Evolutionary conservation across 2,113 vertebrate genomes (phyloP).

Genomic region (Atlantisia rogersi): DNA sequence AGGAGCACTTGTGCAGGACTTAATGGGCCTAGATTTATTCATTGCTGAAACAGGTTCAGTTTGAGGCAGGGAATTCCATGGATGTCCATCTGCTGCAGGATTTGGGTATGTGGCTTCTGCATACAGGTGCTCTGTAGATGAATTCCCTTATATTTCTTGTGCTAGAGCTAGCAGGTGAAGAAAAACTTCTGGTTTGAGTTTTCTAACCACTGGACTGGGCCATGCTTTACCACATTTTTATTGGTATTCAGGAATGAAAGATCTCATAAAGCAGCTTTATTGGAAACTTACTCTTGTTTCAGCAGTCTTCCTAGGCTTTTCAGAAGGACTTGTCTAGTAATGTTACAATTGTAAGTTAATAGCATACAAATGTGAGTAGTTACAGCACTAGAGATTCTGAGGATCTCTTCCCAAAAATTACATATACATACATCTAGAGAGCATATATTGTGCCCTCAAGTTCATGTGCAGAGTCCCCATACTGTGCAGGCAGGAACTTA

Average conservation of each 20-base stretch:
- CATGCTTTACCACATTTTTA: not conserved
- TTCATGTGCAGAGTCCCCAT: not conserved
- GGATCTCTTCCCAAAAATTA: not conserved
- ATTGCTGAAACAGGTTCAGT: not conserved
- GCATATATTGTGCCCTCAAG: not conserved
- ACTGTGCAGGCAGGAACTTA: not conserved
- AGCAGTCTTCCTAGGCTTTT: not conserved
- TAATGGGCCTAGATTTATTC: not conserved
- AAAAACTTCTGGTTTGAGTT: not conserved
- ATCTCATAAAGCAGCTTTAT: not conserved
- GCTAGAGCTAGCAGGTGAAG: not conserved
- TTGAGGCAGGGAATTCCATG: not conserved
- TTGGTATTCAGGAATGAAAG: not conserved
- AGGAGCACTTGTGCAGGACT: not conserved
- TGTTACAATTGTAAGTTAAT: not conserved
- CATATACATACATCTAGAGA: fast-evolving
- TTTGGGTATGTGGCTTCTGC: not conserved
- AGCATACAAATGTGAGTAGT: not conserved
- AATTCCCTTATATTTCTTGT: not conserved
- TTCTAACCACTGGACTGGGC: not conserved
- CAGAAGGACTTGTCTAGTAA: not conserved
- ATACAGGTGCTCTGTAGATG: not conserved
- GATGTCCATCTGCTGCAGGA: not conserved
- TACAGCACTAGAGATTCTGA: not conserved
- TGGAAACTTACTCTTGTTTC: not conserved